Base-by-base conservation (phyloP, 2,113 vertebrate species). In the Crypturellus undulatus region DNA sequence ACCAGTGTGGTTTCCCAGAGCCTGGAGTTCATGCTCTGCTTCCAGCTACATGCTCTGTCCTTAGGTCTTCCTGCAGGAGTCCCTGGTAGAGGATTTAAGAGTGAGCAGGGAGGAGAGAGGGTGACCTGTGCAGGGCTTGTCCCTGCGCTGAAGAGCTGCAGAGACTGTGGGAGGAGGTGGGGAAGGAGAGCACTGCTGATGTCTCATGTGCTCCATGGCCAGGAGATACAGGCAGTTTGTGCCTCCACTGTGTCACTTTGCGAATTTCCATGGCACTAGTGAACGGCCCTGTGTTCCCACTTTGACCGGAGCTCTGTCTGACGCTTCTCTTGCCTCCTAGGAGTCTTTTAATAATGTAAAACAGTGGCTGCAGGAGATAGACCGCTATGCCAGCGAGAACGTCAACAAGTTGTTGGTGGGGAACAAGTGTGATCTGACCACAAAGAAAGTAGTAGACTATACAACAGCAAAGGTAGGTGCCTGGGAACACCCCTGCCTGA, bases 291-390 rank as follows among this genome's bases (percentile, higher is more conserved):
- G 18, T 9, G 45, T 8, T 47, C 45, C 45, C 45, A 9, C 45
- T 47, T 19, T 7, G 14, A 22, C 8, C 25, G 16, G 54, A 69
- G 60, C 51, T 28, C 69, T 70, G 28, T 80, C 96, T 96, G 5
- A 96, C 73, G 16, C 67, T 87, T 94, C 24, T 95, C 58, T 96
- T 96, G 8, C 73, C 82, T 93, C 62, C 38, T 95, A 99, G 99
- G 99, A 99, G 97, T 99, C 99, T 62, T 99, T 99, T 97, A 99
- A 99, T 95, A 99, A 99, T 34, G 99, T 99, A 87, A 99, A 99
- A 94, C 99, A 99, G 98, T 99, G 99, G 99, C 99, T 99, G 85
- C 99, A 99, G 98, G 99, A 99, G 98, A 99, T 99, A 95, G 99
- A 99, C 94, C 99, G 99, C 86, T 99, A 99, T 62, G 99, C 99